Conservation (phyloP, 2,888 invertebrate genomes). For the Uloborus plumipes region DNA sequence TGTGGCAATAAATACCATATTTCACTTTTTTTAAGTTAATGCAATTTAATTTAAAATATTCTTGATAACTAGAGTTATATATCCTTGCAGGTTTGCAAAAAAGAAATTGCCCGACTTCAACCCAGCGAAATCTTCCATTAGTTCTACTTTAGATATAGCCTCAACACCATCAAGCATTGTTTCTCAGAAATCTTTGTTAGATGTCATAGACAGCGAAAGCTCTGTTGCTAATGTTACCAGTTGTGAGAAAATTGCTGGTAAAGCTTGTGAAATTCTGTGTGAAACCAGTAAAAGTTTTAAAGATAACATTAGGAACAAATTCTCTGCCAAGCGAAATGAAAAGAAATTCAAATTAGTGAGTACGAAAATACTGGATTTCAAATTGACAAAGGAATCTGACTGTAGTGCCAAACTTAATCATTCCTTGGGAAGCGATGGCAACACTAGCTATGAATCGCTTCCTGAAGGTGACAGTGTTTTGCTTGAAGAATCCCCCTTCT, state of each 20-base stretch:
- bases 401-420: neutral
- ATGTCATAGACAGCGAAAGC: conserved; percentile 30
- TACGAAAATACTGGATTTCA: conserved; percentile 32
- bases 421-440: conserved; percentile 7
- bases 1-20: too few species aligned
- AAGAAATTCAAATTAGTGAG: conserved; percentile 19
- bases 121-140: neutral
- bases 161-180: neutral
- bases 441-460: neutral
- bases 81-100: conserved; percentile 49
- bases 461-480: neutral
- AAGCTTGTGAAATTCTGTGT: neutral
- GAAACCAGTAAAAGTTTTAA: neutral
- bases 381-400: conserved; percentile 20
- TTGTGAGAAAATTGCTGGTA: neutral
- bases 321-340: neutral
- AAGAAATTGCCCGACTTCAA: conserved; percentile 7
- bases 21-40: too few species aligned
- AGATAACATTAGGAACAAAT: neutral
- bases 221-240: conserved; percentile 21
- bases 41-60: too few species aligned
- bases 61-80: neutral
- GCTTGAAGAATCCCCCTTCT: too few species aligned
- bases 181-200: conserved; percentile 14
- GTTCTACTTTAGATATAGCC: neutral